Base-by-base conservation (phyloP, 2,797 vertebrate genomes). In the Odontamblyopus rebecca region DNA sequence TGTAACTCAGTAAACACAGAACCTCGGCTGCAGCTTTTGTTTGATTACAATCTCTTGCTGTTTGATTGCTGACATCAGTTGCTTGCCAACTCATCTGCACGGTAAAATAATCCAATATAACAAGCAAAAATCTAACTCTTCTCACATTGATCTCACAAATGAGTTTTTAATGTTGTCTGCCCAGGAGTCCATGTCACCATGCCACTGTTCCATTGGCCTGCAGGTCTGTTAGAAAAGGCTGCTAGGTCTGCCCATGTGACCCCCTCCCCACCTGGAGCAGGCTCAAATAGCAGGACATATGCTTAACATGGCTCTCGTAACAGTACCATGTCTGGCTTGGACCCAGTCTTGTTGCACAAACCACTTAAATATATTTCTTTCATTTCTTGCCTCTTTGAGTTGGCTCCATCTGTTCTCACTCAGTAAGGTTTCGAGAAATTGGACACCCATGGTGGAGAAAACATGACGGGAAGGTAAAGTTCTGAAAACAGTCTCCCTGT, bases 231-330 rank as follows among this genome's bases (percentile, higher is more conserved):
- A 81, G 65, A 82, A 83, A 67, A 61, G 53, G 29, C 27, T 29
- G n/a, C 18, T 12, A 54, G 41, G 66, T 71, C 64, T 61, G 76
- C 72, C 68, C 73, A 83, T 69, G 62, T 75, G 85, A 74, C 79
- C 87, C 82, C 50, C 67, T 68, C 67, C 62, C 68, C 13, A 67
- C 79, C 74, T 83, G 77, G 77, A 86, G 76, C 71, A 57, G 35
- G 69, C 80, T 68, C 74, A 89, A 91, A 90, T 89, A 86, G 86
- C 80, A 72, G 62, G 85, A 80, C 90, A 87, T 90, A 89, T 89
- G 88, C 84, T 54, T 5, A 76, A 76, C 66, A 72, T 23, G 70
- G 77, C 80, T 81, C 71, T 75, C 6, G 50, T 59, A 78, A 75
- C 64, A 82, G 77, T 53, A 72, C 71, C 74, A 70, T 23, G 71